phyloP scores from a whole-genome alignment of 2,113 vertebrate genomes.

The Oryctolagus cuniculus region mOryCun1.1 NC_091437.1:23146501-23147000 shows the following conservation, averaged over 20 bases:
- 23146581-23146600: slow-evolving; percentile 26
- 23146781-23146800: slow-evolving; percentile 96
- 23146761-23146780: slow-evolving; percentile 99
- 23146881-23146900: slow-evolving; percentile 22
- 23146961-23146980: slow-evolving; percentile 21
- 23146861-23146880: neutral
- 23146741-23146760: slow-evolving; percentile 99
- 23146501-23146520: slow-evolving; percentile 79
- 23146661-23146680: neutral
- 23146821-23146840: slow-evolving; percentile 23
- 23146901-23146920: neutral
- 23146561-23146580: neutral
- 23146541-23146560: slow-evolving; percentile 30
- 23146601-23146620: neutral
- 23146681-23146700: slow-evolving; percentile 67
- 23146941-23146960: slow-evolving; percentile 46
- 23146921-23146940: neutral
- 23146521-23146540: slow-evolving; percentile 70
- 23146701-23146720: slow-evolving; percentile 94
- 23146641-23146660: neutral
- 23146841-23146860: neutral
- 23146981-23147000: neutral
- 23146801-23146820: slow-evolving; percentile 36
- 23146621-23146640: neutral
- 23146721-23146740: slow-evolving; percentile 97